Base-by-base conservation (phyloP, 2,888 invertebrate genomes). In the Ormyrus nitidulus region DNA sequence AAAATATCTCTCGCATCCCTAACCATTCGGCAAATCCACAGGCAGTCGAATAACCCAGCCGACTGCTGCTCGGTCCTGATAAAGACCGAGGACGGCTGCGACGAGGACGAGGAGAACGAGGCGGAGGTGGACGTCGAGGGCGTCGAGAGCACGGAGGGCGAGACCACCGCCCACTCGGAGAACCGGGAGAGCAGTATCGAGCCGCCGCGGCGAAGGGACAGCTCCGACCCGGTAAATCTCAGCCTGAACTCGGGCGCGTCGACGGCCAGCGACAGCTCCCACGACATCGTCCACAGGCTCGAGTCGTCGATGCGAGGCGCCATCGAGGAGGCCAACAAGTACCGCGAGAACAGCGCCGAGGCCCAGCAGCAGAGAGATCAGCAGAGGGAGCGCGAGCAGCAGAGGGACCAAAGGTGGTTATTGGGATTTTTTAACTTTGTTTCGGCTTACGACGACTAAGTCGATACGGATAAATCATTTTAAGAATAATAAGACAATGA, bases 211-310 rank as follows among this genome's bases (percentile, higher is more conserved):
- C 92, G 94, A 88, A 93, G 94, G 90, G 95, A 94, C 90, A 96
- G 95, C 70, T 94, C 95, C 0, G 96, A 96, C 89, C 96, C 96
- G 56, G 96, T 96, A 70, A 96, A 96, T 91, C 92, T 96, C 85
- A 96, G 90, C 83, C 84, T 90, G 34, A 91, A 86, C 85, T 91
- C 88, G 81, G 90, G 89, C 80, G 88, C 88, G 72, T 91, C 88
- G 81, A 90, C 88, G 46, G 88, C 88, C 44, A 91, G 89, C 79
- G 90, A 90, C 66, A 87, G 89, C 66, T 89, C 90, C 34, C 89
- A 90, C 83, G 90, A 90, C 72, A 83, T 86, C 56, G 85, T 86
- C 66, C 89, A 88, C 84, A 90, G 88, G 90, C 89, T 81, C 81
- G 83, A 82, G 64, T 66, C 82, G 9, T 82, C 82, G 53, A 53